These are phyloP conservation scores for Lithophane leautieri DNA, from an alignment of 2,888 invertebrate genomes.

Conservation along the genomic window DNA sequence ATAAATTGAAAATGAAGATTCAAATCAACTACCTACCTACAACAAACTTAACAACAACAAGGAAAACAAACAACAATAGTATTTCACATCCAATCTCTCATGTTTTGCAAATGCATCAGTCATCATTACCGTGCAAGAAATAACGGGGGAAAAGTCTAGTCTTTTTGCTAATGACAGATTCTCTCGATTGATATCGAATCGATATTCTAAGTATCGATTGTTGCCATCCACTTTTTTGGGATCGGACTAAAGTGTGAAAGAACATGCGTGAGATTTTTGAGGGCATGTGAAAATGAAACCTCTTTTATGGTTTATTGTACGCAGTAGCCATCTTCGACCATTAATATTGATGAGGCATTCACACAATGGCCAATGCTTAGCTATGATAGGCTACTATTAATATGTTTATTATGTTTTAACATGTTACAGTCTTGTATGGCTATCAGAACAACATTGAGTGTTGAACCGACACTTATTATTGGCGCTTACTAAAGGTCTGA, in stretches of 20 bases:
- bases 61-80: conserved; percentile 69
- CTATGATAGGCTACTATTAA: conserved; percentile 23
- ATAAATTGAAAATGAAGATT: not conserved
- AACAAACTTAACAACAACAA: conserved; percentile 17
- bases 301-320: conserved; percentile 42
- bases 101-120: conserved; percentile 63
- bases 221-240: conserved; percentile 44
- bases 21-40: not conserved
- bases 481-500: not conserved
- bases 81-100: conserved; percentile 66
- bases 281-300: conserved; percentile 60
- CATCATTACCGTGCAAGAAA: conserved; percentile 56
- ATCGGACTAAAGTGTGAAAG: conserved; percentile 58
- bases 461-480: not conserved
- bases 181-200: conserved; percentile 65
- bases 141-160: conserved; percentile 62
- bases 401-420: conserved; percentile 35
- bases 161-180: conserved; percentile 66
- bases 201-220: conserved; percentile 65
- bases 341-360: conserved; percentile 52
- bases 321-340: conserved; percentile 33
- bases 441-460: not conserved
- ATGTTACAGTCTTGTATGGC: conserved; percentile 15
- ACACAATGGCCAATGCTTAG: conserved; percentile 43
- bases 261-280: conserved; percentile 51